These are phyloP conservation scores for Nyleta sp. DNA, from an alignment of 2,888 invertebrate species.

Conservation along the genomic window DNA sequence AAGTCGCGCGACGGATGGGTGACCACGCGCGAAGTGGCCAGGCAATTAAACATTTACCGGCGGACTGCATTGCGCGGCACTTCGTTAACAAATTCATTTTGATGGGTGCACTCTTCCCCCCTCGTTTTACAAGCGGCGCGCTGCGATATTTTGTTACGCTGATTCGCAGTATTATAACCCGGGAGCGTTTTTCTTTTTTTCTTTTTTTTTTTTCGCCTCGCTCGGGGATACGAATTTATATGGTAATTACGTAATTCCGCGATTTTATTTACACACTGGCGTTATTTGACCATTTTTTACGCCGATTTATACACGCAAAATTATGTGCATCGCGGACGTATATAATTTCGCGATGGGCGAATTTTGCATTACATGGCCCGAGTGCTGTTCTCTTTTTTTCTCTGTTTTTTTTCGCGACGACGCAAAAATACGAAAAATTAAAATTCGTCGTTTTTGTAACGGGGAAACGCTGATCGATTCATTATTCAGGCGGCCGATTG, in stretches of 20 bases:
- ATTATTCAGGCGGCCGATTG: constrained; percentile 39
- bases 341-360: constrained; percentile 19
- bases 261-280: constrained; percentile 44
- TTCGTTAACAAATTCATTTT: constrained; percentile 50
- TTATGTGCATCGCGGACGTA: constrained; percentile 34
- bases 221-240: constrained; percentile 48
- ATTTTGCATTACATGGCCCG: constrained; percentile 24
- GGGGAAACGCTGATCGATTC: constrained; percentile 27
- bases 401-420: constrained; percentile 13
- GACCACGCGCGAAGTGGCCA: constrained; percentile 4
- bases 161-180: constrained; percentile 37
- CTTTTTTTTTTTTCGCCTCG: constrained; percentile 7
- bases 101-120: constrained; percentile 24
- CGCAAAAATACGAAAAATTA: constrained; percentile 37
- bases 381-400: constrained; percentile 9
- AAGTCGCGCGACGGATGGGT: constrained; percentile 2
- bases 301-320: constrained; percentile 45
- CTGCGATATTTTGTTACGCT: constrained; percentile 31
- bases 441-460: constrained; percentile 28
- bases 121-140: constrained; percentile 14
- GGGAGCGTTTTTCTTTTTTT: constrained; percentile 1
- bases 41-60: constrained; percentile 30
- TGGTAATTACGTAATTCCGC: constrained; percentile 57
- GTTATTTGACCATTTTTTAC: constrained; percentile 48
- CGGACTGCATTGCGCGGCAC: constrained; percentile 20